Evolutionary conservation across 2,113 vertebrate species (phyloP).

Genomic region (Epinephelus cyanopodus): DNA sequence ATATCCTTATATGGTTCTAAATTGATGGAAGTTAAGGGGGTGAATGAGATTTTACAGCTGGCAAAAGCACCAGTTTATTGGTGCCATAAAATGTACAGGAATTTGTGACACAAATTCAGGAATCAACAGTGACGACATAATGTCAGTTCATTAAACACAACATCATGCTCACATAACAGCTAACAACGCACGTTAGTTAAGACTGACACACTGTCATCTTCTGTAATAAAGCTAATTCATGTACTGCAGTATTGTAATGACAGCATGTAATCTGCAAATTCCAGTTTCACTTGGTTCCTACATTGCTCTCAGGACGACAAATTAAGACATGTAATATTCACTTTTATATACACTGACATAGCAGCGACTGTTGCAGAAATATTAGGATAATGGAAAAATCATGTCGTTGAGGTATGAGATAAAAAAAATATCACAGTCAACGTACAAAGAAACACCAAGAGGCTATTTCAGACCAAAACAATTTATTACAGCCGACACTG

Average conservation of each 20-base stretch:
- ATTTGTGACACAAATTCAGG: not conserved
- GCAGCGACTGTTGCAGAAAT: not conserved
- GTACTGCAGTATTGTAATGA: constrained; percentile 11
- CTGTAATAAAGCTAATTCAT: constrained; percentile 12
- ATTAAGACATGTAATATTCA: not conserved
- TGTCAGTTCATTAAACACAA: not conserved
- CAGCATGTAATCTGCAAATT: constrained; percentile 34
- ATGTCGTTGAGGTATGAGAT: no score
- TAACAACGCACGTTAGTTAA: not conserved
- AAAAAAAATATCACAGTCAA: not conserved
- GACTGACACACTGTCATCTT: constrained; percentile 24
- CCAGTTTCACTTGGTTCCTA: constrained; percentile 5
- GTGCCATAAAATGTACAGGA: not conserved
- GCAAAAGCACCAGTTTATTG: not conserved
- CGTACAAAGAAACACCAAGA: not conserved
- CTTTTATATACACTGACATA: not conserved
- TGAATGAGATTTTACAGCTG: not conserved
- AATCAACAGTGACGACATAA: not conserved
- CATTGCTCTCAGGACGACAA: constrained; percentile 1
- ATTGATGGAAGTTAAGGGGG: not conserved
- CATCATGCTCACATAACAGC: constrained; percentile 3
- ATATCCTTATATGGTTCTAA: not conserved
- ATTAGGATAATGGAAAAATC: not conserved
- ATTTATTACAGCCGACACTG: not conserved
- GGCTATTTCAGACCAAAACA: not conserved